phyloP scores from a whole-genome alignment of 2,888 invertebrate species.

The Pachymerium ferrugineum region DNA sequence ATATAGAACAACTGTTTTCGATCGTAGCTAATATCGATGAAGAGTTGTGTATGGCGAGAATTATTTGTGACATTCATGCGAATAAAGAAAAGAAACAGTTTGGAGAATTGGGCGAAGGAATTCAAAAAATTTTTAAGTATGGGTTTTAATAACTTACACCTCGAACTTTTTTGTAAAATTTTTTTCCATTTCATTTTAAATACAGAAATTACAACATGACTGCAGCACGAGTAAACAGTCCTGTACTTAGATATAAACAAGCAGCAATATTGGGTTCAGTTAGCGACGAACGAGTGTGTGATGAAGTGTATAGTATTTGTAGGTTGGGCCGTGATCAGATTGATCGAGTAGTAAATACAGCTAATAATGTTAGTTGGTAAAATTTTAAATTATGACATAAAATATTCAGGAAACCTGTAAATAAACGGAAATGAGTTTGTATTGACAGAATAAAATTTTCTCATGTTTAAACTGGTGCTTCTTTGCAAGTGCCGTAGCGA shows the following conservation, averaged over 20 bases:
- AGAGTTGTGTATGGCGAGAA: not conserved
- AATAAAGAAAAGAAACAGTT: not conserved
- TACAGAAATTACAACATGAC: not conserved
- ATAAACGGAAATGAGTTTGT: too few species aligned
- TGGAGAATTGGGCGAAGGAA: not conserved
- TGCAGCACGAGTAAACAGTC: not conserved
- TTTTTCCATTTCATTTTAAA: not conserved
- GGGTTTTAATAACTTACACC: not conserved
- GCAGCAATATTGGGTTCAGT: not conserved
- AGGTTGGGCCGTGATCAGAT: not conserved
- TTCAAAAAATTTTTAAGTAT: not conserved
- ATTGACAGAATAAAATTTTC: too few species aligned
- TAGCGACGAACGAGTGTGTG: not conserved
- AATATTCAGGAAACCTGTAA: too few species aligned
- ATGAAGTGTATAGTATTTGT: not conserved
- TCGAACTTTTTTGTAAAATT: not conserved
- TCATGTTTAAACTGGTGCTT: too few species aligned
- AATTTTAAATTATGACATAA: too few species aligned
- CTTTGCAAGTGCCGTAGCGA: too few species aligned
- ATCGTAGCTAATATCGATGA: not conserved
- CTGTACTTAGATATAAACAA: not conserved
- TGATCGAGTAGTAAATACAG: not conserved
- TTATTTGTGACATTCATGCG: not conserved
- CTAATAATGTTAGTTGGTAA: not conserved
- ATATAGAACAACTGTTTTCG: not conserved